Evolutionary conservation across 2,113 vertebrate genomes (phyloP), one percentile per base, ranked within the genome.

Genomic region (Anguilla japonica): DNA sequence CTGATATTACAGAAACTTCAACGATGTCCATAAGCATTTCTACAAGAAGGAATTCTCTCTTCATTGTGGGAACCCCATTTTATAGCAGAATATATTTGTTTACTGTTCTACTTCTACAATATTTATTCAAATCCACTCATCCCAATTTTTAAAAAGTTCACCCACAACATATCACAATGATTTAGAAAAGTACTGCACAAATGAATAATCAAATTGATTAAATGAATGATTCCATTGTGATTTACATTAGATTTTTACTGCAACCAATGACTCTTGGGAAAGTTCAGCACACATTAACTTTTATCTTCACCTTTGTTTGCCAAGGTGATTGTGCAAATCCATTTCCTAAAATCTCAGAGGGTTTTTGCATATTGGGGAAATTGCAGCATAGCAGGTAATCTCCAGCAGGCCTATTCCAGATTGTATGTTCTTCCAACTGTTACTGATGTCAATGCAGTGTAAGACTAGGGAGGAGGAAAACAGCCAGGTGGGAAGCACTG

Each of bases 1-100:
- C 71, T 75, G 71, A 75, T 75, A 75, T 75, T 75, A 75, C 71
- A 75, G 71, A 9, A 75, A 75, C 71, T 34, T n/a, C 71, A 75
- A 7, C 34, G 71, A 75, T 26, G 60, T 67, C 60, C 60, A 67
- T 53, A 53, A 22, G 9, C 71, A 75, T 75, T 75, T 75, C n/a
- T 75, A 34, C 71, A 22, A 75, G n/a, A 75, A 13, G 6, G 8
- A 29, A n/a, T 29, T 53, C 50, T 53, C 50, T 53, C 50, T 14
- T 53, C 50, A 53, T 53, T 53, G 50, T 53, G 7, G 50, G 50
- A 14, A 53, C 50, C 13, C 13, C 50, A 53, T 0, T 0, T 34
- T n/a, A n/a, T 13, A n/a, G 71, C 71, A 75, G 2, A 75, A 67
- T 26, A 20, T 67, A 22, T 26, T 67, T 20, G 60, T 67, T 53